A percentile compares a stretch with the other conserved stretches of the same genome.
phyloP scores from a whole-genome alignment of 2,888 invertebrate species.

The Tenthredo mesomela region DNA sequence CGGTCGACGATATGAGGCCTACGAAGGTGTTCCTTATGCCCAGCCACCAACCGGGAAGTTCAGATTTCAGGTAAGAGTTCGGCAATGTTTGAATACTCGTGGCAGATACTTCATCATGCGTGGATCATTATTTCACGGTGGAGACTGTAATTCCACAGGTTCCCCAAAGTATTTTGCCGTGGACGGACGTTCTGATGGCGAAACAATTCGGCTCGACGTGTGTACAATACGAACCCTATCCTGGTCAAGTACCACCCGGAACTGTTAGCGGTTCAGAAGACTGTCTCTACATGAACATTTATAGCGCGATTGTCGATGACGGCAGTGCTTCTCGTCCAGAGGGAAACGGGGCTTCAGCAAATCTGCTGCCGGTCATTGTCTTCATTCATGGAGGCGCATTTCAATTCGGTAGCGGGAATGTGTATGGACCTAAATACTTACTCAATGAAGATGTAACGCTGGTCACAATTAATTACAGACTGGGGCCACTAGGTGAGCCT shows the following conservation, averaged over 20 bases:
- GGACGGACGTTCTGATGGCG: constrained; percentile 67
- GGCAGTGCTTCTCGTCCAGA: background rate
- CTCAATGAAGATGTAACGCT: constrained; percentile 83
- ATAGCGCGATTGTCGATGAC: constrained; percentile 64
- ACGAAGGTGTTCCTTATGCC: constrained; percentile 24
- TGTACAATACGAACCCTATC: constrained; percentile 66
- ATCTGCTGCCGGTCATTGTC: constrained; percentile 61
- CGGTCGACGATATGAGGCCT: constrained; percentile 15
- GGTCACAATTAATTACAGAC: constrained; percentile 84
- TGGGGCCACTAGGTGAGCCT: constrained; percentile 82
- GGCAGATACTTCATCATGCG: background rate
- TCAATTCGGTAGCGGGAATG: constrained; percentile 82
- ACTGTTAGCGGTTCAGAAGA: constrained; percentile 71
- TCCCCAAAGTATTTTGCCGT: constrained; percentile 58
- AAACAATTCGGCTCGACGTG: constrained; percentile 69
- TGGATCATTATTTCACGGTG: background rate
- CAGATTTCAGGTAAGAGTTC: background rate
- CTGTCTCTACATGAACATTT: constrained; percentile 71
- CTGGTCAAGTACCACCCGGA: constrained; percentile 59
- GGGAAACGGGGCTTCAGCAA: background rate
- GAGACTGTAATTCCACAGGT: background rate
- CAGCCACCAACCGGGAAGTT: background rate
- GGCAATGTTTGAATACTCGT: background rate
- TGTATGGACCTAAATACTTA: constrained; percentile 82
- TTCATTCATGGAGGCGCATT: constrained; percentile 64